phyloP scores from a whole-genome alignment of 2,113 vertebrate species.

The Lota lota region DNA sequence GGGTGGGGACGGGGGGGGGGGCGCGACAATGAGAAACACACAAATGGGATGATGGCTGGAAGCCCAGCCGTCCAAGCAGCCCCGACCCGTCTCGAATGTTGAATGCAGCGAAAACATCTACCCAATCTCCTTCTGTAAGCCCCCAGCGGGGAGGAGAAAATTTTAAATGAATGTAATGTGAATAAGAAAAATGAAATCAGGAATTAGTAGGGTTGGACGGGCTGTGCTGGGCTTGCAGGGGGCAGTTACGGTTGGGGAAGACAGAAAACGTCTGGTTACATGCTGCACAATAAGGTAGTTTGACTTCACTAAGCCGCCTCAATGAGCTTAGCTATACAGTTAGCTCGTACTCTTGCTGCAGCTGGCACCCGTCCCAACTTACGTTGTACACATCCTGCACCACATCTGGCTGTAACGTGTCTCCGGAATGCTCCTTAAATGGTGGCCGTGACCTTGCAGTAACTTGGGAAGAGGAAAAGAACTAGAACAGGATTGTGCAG shows the following conservation, averaged over 20 bases:
- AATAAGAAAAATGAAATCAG: slow-evolving; percentile 35
- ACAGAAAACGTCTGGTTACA: slow-evolving; percentile 31
- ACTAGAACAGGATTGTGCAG: slow-evolving; percentile 40
- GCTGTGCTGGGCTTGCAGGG: slow-evolving; percentile 42
- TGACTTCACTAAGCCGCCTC: slow-evolving; percentile 50
- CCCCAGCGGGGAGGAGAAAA: slow-evolving; percentile 20
- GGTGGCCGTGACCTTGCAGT: slow-evolving; percentile 49
- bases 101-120: slow-evolving; percentile 67
- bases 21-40: slow-evolving; percentile 63
- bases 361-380: slow-evolving; percentile 47
- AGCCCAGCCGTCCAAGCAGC: slow-evolving; percentile 48
- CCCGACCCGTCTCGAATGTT: slow-evolving; percentile 39
- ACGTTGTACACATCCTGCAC: slow-evolving; percentile 2
- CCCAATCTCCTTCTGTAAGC: slow-evolving; percentile 49
- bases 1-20: slow-evolving; percentile 41
- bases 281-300: slow-evolving; percentile 29
- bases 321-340: slow-evolving; percentile 39
- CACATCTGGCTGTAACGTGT: no score
- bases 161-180: slow-evolving; percentile 12
- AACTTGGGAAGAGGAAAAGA: slow-evolving; percentile 43
- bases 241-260: slow-evolving; percentile 15
- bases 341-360: slow-evolving; percentile 47
- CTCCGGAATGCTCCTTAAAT: slow-evolving; percentile 45
- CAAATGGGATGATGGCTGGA: slow-evolving; percentile 61
- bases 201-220: slow-evolving; percentile 30